Evolutionary conservation across 2,797 vertebrate genomes (phyloP), one percentile per base, ranked within the genome.

Genomic region (Lacerta bilineata): DNA sequence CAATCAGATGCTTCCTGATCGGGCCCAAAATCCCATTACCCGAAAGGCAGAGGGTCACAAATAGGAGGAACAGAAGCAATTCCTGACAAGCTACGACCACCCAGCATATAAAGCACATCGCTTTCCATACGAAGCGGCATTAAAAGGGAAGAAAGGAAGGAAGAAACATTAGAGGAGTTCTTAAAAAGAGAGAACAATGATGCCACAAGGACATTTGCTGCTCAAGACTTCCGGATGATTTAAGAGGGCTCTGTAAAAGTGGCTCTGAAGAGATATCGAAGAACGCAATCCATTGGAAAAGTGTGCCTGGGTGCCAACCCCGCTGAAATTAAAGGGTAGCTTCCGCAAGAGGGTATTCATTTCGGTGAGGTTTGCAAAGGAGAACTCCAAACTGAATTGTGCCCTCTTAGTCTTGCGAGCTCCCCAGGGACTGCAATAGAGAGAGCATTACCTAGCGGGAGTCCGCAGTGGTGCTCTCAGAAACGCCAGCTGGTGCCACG

Each of bases 351-450:
- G 9, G 25, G 8, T 2, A 50, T 25, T 8, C 3, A 33, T 77
- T 64, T 36, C 27, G 2, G 18, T 23, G 29, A 36, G 83, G 25
- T 36, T 13, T 25, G 61, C 20, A 25, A 10, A 46, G 55, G 59
- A 82, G 11, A 41, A 5, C 4, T 1, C 36, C n/a, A 1, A 7
- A 15, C 7, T 1, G 1, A 27, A 6, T 15, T 15, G 11, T 9
- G 17, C 18, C 55, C 36, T 2, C 11, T 25, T 39, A 10, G 3
- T 55, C 10, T 41, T 1, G 36, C 5, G 23, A 64, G 25, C n/a
- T 76, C 33, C 33, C 50, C 74, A 77, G 9, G 7, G 59, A 66
- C 27, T 29, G 9, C 17, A 64, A 75, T 15, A 23, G 50, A 85
- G 20, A 10, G 50, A 1, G 13, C 50, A 55, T 55, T 13, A 46